Conservation (phyloP, 53 echinoderm and acorn worm species). For the Holothuria leucospilota region DNA sequence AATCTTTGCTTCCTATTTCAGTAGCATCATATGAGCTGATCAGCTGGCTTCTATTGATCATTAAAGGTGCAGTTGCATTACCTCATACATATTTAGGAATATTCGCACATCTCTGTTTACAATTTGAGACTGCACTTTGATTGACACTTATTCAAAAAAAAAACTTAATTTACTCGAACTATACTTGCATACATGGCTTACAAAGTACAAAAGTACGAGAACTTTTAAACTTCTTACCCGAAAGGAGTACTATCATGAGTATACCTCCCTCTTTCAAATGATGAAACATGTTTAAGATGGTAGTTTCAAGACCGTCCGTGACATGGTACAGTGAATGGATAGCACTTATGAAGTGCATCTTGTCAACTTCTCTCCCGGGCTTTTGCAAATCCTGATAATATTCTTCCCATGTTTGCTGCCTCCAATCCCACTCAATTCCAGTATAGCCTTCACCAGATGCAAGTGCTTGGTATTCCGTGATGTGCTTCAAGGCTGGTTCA, state of each 20-base stretch:
- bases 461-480: conserved; percentile 67
- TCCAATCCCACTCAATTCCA: conserved; percentile 61
- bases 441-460: conserved; percentile 10
- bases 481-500: conserved; percentile 67
- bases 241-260: conserved; percentile 48
- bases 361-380: neutral
- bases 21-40: too few relatives aligned
- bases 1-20: too few relatives aligned
- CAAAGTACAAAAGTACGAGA: too few relatives aligned
- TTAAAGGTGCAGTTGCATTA: too few relatives aligned
- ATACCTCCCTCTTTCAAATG: conserved; percentile 70
- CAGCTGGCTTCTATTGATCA: too few relatives aligned
- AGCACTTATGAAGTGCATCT: conserved; percentile 81
- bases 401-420: conserved; percentile 61
- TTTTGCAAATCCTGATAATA: conserved; percentile 33
- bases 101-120: too few relatives aligned
- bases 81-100: too few relatives aligned
- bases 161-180: too few relatives aligned
- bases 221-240: conserved; percentile 62
- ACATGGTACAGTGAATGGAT: conserved; percentile 80
- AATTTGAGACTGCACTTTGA: too few relatives aligned
- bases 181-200: too few relatives aligned
- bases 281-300: conserved; percentile 60
- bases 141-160: too few relatives aligned
- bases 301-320: conserved; percentile 57